These are phyloP conservation scores for Aphidius ervi DNA, from an alignment of 1,140 invertebrate genomes.

Conservation along the genomic window DNA sequence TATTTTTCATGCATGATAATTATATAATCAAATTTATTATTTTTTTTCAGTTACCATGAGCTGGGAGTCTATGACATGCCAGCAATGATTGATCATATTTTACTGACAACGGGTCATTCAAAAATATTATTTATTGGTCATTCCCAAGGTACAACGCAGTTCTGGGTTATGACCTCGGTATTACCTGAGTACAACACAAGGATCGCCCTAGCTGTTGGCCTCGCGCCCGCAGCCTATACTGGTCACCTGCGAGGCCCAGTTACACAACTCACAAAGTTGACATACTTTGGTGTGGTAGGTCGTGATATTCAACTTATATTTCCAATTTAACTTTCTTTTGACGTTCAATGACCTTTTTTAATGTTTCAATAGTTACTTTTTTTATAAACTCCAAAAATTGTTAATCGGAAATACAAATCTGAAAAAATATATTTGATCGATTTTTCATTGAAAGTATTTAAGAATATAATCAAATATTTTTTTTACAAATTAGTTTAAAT, in stretches of 20 bases:
- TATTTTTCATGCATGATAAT: background rate
- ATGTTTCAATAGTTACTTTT: too few species aligned
- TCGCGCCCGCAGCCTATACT: conserved; percentile 60
- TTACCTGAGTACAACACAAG: conserved; percentile 62
- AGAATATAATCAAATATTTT: background rate
- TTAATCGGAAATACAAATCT: too few species aligned
- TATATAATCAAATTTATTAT: background rate
- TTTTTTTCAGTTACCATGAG: conserved; percentile 55
- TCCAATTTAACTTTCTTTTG: too few species aligned
- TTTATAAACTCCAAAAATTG: too few species aligned
- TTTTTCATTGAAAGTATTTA: too few species aligned
- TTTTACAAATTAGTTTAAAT: too few species aligned
- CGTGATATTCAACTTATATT: conserved; percentile 20
- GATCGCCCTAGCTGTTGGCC: conserved; percentile 55
- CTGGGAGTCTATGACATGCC: conserved; percentile 64
- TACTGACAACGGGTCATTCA: conserved; percentile 51
- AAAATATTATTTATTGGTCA: conserved; percentile 66
- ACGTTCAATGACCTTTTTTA: background rate
- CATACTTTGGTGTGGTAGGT: conserved; percentile 47
- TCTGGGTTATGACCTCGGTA: conserved; percentile 58
- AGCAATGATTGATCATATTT: conserved; percentile 60
- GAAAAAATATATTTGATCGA: background rate
- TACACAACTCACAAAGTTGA: conserved; percentile 40
- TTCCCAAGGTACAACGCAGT: conserved; percentile 62
- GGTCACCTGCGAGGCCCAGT: conserved; percentile 41